These are phyloP conservation scores for Cryptus viduatorius DNA, from an alignment of 2,888 invertebrate genomes.

Conservation along the genomic window DNA sequence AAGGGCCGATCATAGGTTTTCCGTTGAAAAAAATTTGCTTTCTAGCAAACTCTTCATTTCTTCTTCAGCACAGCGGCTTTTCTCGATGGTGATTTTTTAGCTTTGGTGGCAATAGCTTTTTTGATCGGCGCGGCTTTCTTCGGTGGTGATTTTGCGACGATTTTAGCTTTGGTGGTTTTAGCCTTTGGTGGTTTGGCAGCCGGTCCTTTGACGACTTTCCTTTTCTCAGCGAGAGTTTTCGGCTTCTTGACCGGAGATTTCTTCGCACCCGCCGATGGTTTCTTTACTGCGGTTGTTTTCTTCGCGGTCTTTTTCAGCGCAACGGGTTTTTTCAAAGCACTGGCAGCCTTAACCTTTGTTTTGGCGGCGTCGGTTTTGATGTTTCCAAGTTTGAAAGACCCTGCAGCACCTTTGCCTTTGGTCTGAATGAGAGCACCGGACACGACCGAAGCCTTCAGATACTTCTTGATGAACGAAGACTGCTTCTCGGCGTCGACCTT, in stretches of 20 bases:
- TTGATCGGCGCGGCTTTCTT: conserved; percentile 51
- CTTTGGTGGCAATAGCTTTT: conserved; percentile 22
- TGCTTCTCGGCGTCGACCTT: conserved; percentile 87
- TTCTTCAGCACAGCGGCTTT: conserved; percentile 31
- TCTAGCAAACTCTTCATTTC: conserved; percentile 45
- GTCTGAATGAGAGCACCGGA: conserved; percentile 86
- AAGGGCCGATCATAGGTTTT: conserved; percentile 67
- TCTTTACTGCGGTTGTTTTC: conserved; percentile 63
- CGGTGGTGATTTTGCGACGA: conserved; percentile 39
- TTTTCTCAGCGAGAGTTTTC: conserved; percentile 23
- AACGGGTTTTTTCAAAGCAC: conserved; percentile 17
- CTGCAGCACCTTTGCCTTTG: conserved; percentile 86
- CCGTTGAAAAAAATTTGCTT: neutral
- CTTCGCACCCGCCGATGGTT: conserved; percentile 61
- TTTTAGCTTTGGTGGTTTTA: conserved; percentile 61
- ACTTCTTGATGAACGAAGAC: conserved; percentile 87
- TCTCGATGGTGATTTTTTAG: conserved; percentile 27
- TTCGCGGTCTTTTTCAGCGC: conserved; percentile 65
- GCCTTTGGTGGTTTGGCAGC: conserved; percentile 68
- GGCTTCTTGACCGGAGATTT: conserved; percentile 56
- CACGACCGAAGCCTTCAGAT: conserved; percentile 86
- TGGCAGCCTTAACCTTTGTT: conserved; percentile 73
- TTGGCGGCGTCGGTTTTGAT: conserved; percentile 36
- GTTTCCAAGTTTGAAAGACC: conserved; percentile 85
- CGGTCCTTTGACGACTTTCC: conserved; percentile 54